Evolutionary conservation across 2,797 vertebrate genomes (phyloP).

Genomic region (Characodon lateralis): DNA sequence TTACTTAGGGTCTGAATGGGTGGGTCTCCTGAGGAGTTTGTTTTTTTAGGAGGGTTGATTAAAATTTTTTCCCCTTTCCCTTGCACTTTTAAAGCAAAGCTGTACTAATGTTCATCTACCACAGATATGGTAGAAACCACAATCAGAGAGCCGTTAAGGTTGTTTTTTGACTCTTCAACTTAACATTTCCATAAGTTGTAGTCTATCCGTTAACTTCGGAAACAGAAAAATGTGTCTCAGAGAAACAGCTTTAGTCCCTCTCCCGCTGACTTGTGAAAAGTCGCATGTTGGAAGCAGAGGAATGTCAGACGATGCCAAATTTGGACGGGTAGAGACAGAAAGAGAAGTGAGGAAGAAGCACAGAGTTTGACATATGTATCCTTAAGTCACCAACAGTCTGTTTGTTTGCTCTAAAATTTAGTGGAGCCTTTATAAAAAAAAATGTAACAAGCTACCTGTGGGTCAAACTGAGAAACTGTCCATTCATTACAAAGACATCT

Average conservation of each 20-base stretch:
- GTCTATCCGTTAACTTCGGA: conserved; percentile 1
- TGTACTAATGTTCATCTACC: conserved; percentile 8
- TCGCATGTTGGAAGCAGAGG: conserved; percentile 51
- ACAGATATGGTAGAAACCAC: background rate
- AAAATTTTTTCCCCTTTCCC: conserved; percentile 22
- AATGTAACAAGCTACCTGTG: conserved; percentile 26
- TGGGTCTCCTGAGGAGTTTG: conserved; percentile 58
- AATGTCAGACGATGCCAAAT: conserved; percentile 55
- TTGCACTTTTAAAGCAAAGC: conserved; percentile 25
- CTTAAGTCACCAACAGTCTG: background rate
- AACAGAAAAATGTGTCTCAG: conserved; percentile 12
- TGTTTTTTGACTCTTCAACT: background rate
- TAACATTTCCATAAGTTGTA: conserved; percentile 1
- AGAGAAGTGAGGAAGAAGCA: conserved; percentile 6
- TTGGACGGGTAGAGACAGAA: conserved; percentile 29
- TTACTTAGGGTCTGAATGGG: conserved; percentile 54
- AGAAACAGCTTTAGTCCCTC: conserved; percentile 44
- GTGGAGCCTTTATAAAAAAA: conserved; percentile 15
- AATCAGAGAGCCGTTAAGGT: background rate
- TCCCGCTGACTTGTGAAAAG: conserved; percentile 69
- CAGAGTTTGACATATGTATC: too few species aligned
- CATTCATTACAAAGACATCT: conserved; percentile 73
- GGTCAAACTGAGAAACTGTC: conserved; percentile 57
- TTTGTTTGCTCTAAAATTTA: background rate
- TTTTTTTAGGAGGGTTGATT: conserved; percentile 34